These are phyloP conservation scores for Platygyra sinensis DNA, from an alignment of 64 coral and sea anemone genomes.

Conservation along the genomic window DNA sequence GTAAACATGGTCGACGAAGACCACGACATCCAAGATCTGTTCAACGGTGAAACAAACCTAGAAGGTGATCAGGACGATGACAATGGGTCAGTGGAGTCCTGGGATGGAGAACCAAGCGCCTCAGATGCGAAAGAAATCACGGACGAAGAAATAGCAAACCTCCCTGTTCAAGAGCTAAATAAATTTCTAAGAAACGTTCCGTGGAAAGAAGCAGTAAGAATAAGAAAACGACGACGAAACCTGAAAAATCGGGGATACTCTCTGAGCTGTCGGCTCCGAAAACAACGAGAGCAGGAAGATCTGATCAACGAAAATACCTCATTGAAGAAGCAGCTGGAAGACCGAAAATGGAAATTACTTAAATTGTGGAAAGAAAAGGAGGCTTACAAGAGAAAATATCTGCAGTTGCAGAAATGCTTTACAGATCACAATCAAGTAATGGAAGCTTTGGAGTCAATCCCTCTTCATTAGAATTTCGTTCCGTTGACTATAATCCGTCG, in stretches of 20 bases:
- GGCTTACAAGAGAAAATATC: conserved; percentile 32
- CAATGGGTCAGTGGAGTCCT: not conserved
- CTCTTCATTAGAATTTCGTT: not conserved
- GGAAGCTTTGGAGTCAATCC: not conserved
- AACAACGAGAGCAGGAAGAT: conserved; percentile 28
- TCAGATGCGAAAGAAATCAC: conserved; percentile 23
- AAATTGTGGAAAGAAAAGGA: conserved; percentile 51
- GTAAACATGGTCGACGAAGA: not conserved
- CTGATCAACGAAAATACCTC: conserved; percentile 21
- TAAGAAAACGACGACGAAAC: conserved; percentile 60
- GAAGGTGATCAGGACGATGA: not conserved
- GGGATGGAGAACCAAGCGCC: not conserved
- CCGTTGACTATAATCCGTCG: no score
- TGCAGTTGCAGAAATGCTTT: not conserved
- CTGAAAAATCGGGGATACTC: conserved; percentile 86
- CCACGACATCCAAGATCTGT: conserved; percentile 4
- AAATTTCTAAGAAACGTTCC: conserved; percentile 22
- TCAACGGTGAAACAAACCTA: not conserved
- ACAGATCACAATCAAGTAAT: not conserved
- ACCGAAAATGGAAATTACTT: conserved; percentile 37
- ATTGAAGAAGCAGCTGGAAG: conserved; percentile 40
- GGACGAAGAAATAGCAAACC: conserved; percentile 50
- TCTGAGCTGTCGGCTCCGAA: conserved; percentile 42
- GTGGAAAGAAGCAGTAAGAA: conserved; percentile 32
- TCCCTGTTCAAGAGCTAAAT: conserved; percentile 50